Evolutionary conservation across 2,888 invertebrate species (phyloP), one percentile per base, ranked within the genome.

Genomic region (Lydus trimaculatus): DNA sequence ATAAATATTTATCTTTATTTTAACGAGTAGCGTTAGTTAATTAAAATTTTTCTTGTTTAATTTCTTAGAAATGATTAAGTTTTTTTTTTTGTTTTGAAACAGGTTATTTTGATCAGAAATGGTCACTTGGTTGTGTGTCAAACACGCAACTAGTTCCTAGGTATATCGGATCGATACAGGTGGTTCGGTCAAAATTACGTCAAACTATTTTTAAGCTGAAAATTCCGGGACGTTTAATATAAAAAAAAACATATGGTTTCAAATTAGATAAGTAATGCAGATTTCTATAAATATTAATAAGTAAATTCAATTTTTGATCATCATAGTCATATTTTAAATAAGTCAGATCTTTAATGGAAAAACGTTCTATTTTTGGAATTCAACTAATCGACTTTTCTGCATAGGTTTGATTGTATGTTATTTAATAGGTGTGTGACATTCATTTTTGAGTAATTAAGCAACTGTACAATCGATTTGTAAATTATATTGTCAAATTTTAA

Each of bases 71-170:
- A 6, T 25, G 23, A 13, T 25, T 56, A 20, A 7, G 43, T 13
- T 56, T 25, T 25, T 48, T 8, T 48, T 52, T 20, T 52, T 23
- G 20, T 20, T 56, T 56, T 5, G 3, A 52, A 52, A 56, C 1
- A 56, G 4, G 25, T 56, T 56, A 56, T 56, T 56, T 56, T 1
- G 25, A 25, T 3, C 56, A 56, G 25, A 25, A 56, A 56, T 13
- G 56, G 56, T 56, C 56, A 56, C 25, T 56, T 56, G 23, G 23
- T 13, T 13, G 13, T 52, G 5, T 56, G 20, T 56, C 56, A 25
- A 25, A 25, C 56, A 56, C 56, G 56, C 56, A 56, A 56, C 56
- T 56, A 56, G 56, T 56, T 56, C 56, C 56, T 56, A 56, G 56
- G 25, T 56, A 56, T 43, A 17, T n/a, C 5, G 56, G 25, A 56